Base-by-base conservation (phyloP, 1,140 invertebrate species). In the Drosophila setifemur region DNA sequence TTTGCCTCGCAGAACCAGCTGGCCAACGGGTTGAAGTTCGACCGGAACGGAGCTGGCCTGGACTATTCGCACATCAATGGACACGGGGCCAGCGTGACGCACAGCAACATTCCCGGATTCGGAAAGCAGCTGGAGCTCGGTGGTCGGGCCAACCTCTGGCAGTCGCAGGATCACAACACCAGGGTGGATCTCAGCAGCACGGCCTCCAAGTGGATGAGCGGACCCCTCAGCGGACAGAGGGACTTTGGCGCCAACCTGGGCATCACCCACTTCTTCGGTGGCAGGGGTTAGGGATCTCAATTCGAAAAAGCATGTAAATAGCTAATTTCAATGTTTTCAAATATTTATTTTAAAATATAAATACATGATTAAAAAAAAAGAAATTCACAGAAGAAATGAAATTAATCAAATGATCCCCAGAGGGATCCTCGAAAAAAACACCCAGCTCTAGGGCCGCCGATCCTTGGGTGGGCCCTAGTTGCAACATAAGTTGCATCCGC, bases 1-100 rank as follows among this genome's bases (percentile, higher is more conserved):
- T 88, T 88, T 3, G 64, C 75, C 29, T 79, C 85, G 0, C 77
- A 88, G 18, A 88, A 83, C 16, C 45, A 72, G 6, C 19, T 88
- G 45, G 73, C 73, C 23, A 88, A 88, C 16, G 82, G 77, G 11
- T 67, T 78, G 1, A 69, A 88, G 50, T 88, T 82, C 21, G 67
- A 88, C 5, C 57, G 81, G 5, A 87, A 86, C 25, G 82, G 81
- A 9, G 76, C 61, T 26, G 81, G 43, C 2, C 21, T 87, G 39
- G 81, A 81, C 7, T 87, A 86, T 25, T 58, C 76, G 0, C 69
- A 87, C 18, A 72, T 72, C 3, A 68, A 61, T 54, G 83, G 83
- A 0, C 83, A 82, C 54, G 67, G 73, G 5, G 83, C 83, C 47
- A 81, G 54, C 23, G 4, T 86, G 9, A 74, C 73, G 2, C 76